These are phyloP conservation scores for Megaleporinus macrocephalus DNA, from an alignment of 2,113 vertebrate genomes.

Conservation along the genomic window DNA sequence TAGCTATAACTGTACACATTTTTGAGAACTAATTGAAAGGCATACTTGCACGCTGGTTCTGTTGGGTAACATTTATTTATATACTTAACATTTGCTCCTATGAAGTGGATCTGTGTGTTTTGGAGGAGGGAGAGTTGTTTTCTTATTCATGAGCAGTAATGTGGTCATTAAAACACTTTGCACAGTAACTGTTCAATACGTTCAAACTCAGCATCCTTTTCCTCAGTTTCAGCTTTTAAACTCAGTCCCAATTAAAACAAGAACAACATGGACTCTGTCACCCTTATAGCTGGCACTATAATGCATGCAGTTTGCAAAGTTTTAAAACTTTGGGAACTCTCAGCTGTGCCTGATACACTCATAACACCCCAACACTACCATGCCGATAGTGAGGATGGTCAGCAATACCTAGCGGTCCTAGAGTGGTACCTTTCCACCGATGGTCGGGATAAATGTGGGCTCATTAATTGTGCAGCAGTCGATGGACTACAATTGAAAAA, in stretches of 20 bases:
- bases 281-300: not conserved
- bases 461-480: not conserved
- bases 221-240: conserved; percentile 14
- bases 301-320: not conserved
- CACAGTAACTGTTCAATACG: conserved; percentile 19
- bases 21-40: not conserved
- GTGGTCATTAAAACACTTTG: conserved; percentile 11
- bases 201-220: not conserved
- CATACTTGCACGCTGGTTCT: not conserved
- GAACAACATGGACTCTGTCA: not conserved
- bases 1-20: not conserved
- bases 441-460: not conserved
- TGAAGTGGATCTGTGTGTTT: conserved; percentile 10
- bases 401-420: not conserved
- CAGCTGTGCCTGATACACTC: not conserved
- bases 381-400: not conserved
- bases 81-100: not conserved
- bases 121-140: not conserved
- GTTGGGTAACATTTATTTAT: not conserved
- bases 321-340: no score
- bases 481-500: no score
- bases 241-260: not conserved
- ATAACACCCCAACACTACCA: not conserved
- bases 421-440: not conserved
- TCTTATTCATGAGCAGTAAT: conserved; percentile 17